phyloP scores from a whole-genome alignment of 2,888 invertebrate genomes.

The Tetragonula carbonaria region DNA sequence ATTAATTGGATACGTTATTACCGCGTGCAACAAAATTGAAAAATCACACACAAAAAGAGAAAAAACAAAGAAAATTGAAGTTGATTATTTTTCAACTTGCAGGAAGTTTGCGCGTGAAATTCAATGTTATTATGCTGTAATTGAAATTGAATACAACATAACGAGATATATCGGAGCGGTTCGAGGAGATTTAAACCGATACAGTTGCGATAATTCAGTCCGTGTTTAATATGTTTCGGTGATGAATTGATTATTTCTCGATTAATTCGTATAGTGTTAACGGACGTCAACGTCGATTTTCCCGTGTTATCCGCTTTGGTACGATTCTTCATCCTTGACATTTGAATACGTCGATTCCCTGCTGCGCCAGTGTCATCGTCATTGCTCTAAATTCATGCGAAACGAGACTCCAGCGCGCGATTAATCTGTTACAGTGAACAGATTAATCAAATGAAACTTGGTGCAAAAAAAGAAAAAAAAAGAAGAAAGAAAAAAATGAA shows the following conservation, averaged over 20 bases:
- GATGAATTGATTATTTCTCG: slow-evolving; percentile 23
- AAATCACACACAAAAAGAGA: too few relatives aligned
- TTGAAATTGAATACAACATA: not conserved
- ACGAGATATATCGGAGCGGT: not conserved
- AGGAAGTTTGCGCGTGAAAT: too few relatives aligned
- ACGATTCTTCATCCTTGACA: slow-evolving; percentile 37
- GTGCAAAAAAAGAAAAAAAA: too few relatives aligned
- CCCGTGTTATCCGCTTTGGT: not conserved
- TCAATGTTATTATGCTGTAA: not conserved
- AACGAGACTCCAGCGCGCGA: not conserved
- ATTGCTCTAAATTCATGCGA: not conserved
- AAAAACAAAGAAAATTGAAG: too few relatives aligned
- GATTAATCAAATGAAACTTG: too few relatives aligned
- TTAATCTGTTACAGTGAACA: too few relatives aligned
- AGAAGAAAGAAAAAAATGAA: too few relatives aligned
- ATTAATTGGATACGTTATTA: not conserved
- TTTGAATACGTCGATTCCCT: slow-evolving; percentile 19
- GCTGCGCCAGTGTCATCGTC: not conserved
- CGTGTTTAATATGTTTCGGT: slow-evolving; percentile 6
- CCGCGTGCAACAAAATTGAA: too few relatives aligned
- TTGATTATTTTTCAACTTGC: too few relatives aligned
- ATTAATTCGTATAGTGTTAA: slow-evolving; percentile 16
- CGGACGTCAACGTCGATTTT: slow-evolving; percentile 2
- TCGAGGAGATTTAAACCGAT: slow-evolving; percentile 5
- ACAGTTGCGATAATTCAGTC: slow-evolving; percentile 6